Base-by-base conservation (phyloP, 2,797 vertebrate genomes). In the Halcyon chelicuti region DNA sequence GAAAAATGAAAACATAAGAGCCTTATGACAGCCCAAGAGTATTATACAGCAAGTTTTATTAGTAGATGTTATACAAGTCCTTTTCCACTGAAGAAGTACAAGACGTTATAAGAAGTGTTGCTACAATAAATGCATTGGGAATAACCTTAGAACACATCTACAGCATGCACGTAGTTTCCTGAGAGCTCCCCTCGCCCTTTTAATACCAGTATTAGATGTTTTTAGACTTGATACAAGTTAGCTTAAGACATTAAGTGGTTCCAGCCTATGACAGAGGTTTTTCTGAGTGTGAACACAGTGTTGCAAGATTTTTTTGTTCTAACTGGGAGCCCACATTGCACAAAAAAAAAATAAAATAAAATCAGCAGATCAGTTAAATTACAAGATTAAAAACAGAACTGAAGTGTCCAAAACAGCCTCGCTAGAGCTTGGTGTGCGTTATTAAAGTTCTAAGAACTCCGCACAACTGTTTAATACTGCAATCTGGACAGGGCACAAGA, bases 371-470 rank as follows among this genome's bases (percentile, higher is more conserved):
- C 58, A 8, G 8, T 65, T 88, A 84, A 90, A 74, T 0, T 77
- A 62, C 21, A 83, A 80, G 40, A 91, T 46, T 54, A 80, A 91
- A 86, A 90, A 7, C 70, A 91, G 84, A 94, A 72, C 14, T 63
- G 37, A 77, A 83, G 39, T 17, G 39, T 9, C 33, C 54, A 51
- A 37, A 88, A 31, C 49, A 84, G 65, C 70, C n/a, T 58, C 7
- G 2, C 35, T 70, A 33, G 44, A 90, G 47, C 31, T 44, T 85
- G 67, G 22, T 44, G 35, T 0, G 0, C 20, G 16, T 74, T 67
- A 60, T 2, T 28, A 33, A 95, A 90, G 60, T 46, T 84, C 75
- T 23, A 72, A 94, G 63, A 93, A 92, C 55, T 86, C 3, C 29
- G 22, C 39, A 67, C 23, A 84, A 86, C 37, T 72, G 46, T 70